Evolutionary conservation across 2,113 vertebrate genomes (phyloP), one percentile per base, ranked within the genome.

Genomic region (Xerus inauris): DNA sequence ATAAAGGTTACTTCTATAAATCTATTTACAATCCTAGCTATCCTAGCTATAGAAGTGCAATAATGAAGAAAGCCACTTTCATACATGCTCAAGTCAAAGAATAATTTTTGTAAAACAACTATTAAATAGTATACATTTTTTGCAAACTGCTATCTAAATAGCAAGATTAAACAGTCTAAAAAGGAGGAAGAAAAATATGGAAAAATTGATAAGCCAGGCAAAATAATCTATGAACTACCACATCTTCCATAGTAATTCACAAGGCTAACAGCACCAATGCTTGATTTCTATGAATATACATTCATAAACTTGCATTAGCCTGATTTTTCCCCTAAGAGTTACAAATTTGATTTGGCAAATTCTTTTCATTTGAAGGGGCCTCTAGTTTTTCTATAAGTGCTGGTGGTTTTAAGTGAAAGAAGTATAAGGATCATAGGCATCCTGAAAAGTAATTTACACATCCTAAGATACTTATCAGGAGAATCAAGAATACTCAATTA

Each of bases 251-350:
- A 7, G 32, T 42, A 92, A 75, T 81, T 57, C 54, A 59, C 20
- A 42, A 88, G 35, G 51, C 35, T 83, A 57, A 79, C 22, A 89
- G 26, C n/a, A 59, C 57, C 24, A 73, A 86, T 49, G 8, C 14
- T 51, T 89, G 6, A 28, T 65, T 92, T 54, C 51, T 20, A 62
- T 51, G 12, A 85, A 85, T 93, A 76, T 40, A 76, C 1, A 3
- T 67, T 67, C 49, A 13, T 75, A 94, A 64, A 85, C 59, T 72
- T 83, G 65, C 11, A 57, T 82, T 54, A 90, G 87, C 24, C 30
- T 83, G 19, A 80, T 95, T 93, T 87, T 93, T 45, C 67, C 81
- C 22, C 69, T 82, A 64, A 67, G 30, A 82, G 49, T 93, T 51
- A 71, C 5, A n/a, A 67, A 91, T 87, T 91, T 76, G 57, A 90